Evolutionary conservation across 2,888 invertebrate genomes (phyloP), one percentile per base, ranked within the genome.

Genomic region (Vannuccia rotundouncinata): DNA sequence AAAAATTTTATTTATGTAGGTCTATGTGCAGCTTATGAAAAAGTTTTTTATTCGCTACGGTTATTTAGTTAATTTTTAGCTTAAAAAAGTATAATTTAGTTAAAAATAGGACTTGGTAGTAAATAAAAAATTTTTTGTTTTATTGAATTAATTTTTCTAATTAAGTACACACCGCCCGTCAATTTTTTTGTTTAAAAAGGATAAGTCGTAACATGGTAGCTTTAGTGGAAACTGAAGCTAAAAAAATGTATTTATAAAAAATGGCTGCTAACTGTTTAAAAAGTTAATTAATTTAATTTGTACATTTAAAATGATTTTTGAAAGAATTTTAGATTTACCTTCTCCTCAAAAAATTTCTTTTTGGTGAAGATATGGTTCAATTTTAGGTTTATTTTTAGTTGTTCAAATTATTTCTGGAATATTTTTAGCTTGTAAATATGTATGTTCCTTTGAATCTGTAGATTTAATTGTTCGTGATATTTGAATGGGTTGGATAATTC

Each of bases 141-240:
- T n/a, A n/a, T n/a, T n/a, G n/a, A n/a, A n/a, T n/a, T n/a, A n/a
- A n/a, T n/a, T n/a, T n/a, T n/a, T n/a, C n/a, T n/a, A n/a, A n/a
- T n/a, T n/a, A n/a, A n/a, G n/a, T n/a, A n/a, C n/a, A n/a, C n/a
- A n/a, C n/a, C n/a, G n/a, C n/a, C n/a, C n/a, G n/a, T 85, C 89
- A 83, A 89, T 92, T 22, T 66, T 66, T 66, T 66, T 66, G 25
- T 17, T 66, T 66, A 27, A 27, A n/a, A 22, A 22, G 25, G 13
- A 22, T 66, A 22, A 17, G 5, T 22, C 25, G 13, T 66, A 66
- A 22, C 25, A 22, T 22, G 13, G 25, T 66, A 22, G 10, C 25
- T 66, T 66, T 22, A 22, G 13, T 13, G 5, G 10, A n/a, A 17
- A 66, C 22, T 17, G 66, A n/a, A 66, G 25, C 22, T 66, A 27